Conservation (phyloP, 2,888 invertebrate species). For the Lacanobia oleracea region DNA sequence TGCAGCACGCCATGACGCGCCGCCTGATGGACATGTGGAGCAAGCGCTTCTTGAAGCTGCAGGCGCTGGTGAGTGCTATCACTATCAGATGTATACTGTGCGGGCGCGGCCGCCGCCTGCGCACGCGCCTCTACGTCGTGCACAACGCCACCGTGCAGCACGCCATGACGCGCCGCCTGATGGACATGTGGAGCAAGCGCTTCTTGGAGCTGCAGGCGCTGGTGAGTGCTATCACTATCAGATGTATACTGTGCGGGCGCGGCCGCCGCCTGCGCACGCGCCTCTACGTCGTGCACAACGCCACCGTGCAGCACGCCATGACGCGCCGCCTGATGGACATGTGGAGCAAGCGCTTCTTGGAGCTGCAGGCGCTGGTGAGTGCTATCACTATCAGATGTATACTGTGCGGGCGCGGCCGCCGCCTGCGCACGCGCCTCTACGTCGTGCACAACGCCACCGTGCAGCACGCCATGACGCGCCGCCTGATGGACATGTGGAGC, state of each 20-base stretch:
- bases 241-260: slow-evolving; percentile 43
- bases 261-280: no score
- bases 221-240: slow-evolving; percentile 50
- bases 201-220: slow-evolving; percentile 80
- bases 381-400: no score
- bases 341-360: slow-evolving; percentile 80
- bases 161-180: slow-evolving; percentile 73
- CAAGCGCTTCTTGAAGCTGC: slow-evolving; percentile 78
- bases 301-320: slow-evolving; percentile 75
- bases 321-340: slow-evolving; percentile 70
- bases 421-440: no score
- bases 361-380: slow-evolving; percentile 76
- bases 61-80: slow-evolving; percentile 68
- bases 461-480: slow-evolving; percentile 75
- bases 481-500: slow-evolving; percentile 77
- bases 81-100: no score
- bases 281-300: slow-evolving; percentile 60
- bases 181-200: slow-evolving; percentile 76
- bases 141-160: slow-evolving; percentile 74
- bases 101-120: no score
- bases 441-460: slow-evolving; percentile 68
- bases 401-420: no score
- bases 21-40: slow-evolving; percentile 77
- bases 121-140: slow-evolving; percentile 25
- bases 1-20: slow-evolving; percentile 76